Percentiles rank a stretch among this genome's conserved stretches.
Conservation (phyloP, 2,888 invertebrate species). For the Ornithoptera priamus region DNA sequence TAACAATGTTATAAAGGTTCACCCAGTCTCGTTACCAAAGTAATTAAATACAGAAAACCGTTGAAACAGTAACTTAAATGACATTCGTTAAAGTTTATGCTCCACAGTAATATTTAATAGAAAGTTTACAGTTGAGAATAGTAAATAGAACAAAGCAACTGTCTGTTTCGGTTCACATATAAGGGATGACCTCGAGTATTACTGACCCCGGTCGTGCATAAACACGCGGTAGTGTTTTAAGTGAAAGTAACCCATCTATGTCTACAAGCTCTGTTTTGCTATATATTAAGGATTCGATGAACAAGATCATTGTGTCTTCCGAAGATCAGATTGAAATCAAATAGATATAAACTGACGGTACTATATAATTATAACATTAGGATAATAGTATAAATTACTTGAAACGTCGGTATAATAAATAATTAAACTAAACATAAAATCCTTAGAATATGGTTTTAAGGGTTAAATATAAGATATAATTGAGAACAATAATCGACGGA, state of each 20-base stretch:
- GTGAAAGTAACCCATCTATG: conserved; percentile 12
- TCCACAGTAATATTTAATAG: background rate
- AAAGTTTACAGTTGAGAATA: background rate
- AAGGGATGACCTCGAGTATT: conserved; percentile 21
- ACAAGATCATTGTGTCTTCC: background rate
- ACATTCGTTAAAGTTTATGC: background rate
- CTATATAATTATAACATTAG: no score
- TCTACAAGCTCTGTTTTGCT: background rate
- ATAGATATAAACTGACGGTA: no score
- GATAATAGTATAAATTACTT: no score
- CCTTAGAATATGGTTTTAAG: no score
- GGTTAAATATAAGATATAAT: no score
- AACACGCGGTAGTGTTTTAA: conserved; percentile 1
- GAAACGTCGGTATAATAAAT: no score
- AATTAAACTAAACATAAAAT: no score
- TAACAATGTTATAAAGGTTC: no score
- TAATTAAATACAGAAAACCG: no score
- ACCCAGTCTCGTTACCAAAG: no score
- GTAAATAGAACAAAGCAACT: conserved; percentile 16
- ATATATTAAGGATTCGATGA: background rate
- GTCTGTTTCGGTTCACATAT: background rate
- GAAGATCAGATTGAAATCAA: no score
- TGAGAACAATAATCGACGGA: no score
- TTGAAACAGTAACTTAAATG: background rate
- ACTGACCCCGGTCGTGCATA: conserved; percentile 11